Evolutionary conservation across 2,888 invertebrate species (phyloP), one percentile per base, ranked within the genome.

Genomic region (Parasteatoda lunata): DNA sequence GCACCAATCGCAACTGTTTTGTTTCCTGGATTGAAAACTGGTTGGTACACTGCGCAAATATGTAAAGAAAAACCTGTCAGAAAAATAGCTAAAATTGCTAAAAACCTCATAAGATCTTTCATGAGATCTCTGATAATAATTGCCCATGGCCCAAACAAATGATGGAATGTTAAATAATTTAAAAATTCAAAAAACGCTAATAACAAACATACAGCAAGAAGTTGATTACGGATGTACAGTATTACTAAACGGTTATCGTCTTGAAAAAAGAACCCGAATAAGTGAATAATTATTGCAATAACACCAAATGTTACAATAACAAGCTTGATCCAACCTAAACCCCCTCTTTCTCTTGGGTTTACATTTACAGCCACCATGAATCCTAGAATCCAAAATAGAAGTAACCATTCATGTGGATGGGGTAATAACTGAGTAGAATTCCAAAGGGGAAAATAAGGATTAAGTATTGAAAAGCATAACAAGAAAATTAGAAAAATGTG

Each of bases 101-200:
- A 94, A 93, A 99, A 99, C 51, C 89, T 77, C 68, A 90, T 79
- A 13, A 90, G 65, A 84, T 90, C 90, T 81, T 90, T 90, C 86
- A 90, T 90, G 3, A 90, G 88, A 89, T 93, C 92, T 49, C 98
- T 97, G 91, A 99, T 99, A 92, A 99, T 99, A 91, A 99, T 99
- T 64, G 99, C 99, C 99, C 99, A 99, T 0, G 99, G 99, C 71
- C 99, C 99, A 92, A 99, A 99, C 48, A 99, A 94, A 93, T 99
- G 98, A 93, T 99, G 99, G 92, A 99, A 99, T 48, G 98, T 98
- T 77, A 99, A 93, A 92, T 99, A 99, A 93, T 98, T 97, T 91
- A 99, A 93, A 91, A 99, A 97, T 93, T 99, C 98, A 77, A 99
- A 98, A 93, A 99, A 99, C 80, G 98, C 98, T 90, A 98, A 93